Base-by-base conservation (phyloP, 1,140 invertebrate species). In the Carposina sasakii region DNA sequence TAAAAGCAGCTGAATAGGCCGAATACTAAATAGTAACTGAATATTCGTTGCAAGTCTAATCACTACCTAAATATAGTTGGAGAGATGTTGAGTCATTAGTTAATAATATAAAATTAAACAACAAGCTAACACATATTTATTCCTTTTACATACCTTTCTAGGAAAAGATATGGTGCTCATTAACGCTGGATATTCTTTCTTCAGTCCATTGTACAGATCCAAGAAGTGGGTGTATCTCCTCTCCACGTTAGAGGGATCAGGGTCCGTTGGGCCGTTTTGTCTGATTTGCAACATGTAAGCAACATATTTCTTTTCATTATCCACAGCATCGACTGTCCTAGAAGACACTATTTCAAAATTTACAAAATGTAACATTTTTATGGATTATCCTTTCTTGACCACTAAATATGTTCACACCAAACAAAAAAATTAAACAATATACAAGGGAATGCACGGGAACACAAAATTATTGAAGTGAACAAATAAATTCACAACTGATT, bases 221-320 rank as follows among this genome's bases (percentile, higher is more conserved):
- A 91, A 79, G 76, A 94, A 94, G 60, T 94, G 90, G 5, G 92
- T 92, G 62, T 94, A 94, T 57, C 93, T 85, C 50, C 91, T 81
- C 60, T 93, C 89, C 23, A 94, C 88, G 22, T 87, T 86, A 0
- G 88, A 89, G 15, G 90, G 90, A 46, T 88, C 86, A 21, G 74
- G 63, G 72, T 91, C 90, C 52, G 81, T 77, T 15, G 72, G 65
- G 8, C 40, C 57, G 59, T 88, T 85, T 55, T 87, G 88, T 33
- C 85, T 74, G 3, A 89, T 86, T 64, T 87, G 87, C 42, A 91
- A 59, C 62, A 88, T 89, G 51, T 91, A 91, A 1, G 89, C 82
- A 10, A 91, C 89, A 76, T 87, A 87, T 52, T 89, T 90, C 57
- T 89, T 91, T 31, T 89, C 85, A 48, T 82, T 85, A 15, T 86